Conservation (phyloP, 2,888 invertebrate genomes). For the Lycocerus yunnanus region DNA sequence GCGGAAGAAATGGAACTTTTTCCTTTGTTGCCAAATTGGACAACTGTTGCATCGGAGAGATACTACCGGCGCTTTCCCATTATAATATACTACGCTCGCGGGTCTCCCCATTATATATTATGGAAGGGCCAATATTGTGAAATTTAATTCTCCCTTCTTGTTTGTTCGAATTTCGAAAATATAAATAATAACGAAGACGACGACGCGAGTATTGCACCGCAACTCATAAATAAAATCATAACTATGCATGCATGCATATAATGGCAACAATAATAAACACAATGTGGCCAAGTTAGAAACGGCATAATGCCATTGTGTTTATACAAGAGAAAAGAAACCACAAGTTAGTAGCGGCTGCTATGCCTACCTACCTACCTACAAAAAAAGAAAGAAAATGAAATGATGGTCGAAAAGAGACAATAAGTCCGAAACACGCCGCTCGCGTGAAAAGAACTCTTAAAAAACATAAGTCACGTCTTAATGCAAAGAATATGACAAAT, state of each 20-base stretch:
- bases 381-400: not conserved
- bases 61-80: not conserved
- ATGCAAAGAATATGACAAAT: not conserved
- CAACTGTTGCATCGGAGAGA: not conserved
- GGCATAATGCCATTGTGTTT: not conserved
- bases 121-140: not conserved
- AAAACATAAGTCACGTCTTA: not conserved
- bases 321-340: not conserved
- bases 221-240: not conserved
- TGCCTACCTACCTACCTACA: no score
- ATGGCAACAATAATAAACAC: not conserved
- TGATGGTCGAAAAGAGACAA: no score
- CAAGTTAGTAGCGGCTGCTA: no score
- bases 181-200: not conserved
- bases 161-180: not conserved
- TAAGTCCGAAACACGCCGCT: not conserved
- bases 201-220: not conserved
- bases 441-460: not conserved
- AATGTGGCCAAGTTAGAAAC: not conserved
- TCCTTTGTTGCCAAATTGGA: not conserved
- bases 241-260: not conserved
- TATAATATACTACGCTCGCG: not conserved
- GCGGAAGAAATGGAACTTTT: not conserved
- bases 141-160: not conserved
- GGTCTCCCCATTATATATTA: not conserved